Conservation (phyloP, 2,888 invertebrate species). For the Acrobasis repandana region DNA sequence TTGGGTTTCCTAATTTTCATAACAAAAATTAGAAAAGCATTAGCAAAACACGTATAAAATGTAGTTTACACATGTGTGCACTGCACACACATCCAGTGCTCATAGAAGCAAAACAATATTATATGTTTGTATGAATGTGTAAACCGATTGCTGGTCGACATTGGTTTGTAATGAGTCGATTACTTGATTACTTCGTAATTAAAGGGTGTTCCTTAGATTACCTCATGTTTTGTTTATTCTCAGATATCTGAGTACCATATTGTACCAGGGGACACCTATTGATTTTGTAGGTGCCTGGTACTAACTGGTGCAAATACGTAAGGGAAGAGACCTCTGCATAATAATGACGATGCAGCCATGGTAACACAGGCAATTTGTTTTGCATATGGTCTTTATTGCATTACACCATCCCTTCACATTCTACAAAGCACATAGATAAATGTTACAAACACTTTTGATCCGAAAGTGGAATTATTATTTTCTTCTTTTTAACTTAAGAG, state of each 20-base stretch:
- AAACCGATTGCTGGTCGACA: neutral
- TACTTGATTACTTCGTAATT: slow-evolving; percentile 3
- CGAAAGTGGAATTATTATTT: too few species aligned
- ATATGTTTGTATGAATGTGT: neutral
- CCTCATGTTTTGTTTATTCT: slow-evolving; percentile 8
- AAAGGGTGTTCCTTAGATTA: slow-evolving; percentile 18
- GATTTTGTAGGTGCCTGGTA: slow-evolving; percentile 32
- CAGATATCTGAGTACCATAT: neutral
- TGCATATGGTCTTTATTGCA: too few species aligned
- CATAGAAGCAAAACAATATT: neutral
- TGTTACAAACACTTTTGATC: too few species aligned
- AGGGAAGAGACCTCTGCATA: neutral
- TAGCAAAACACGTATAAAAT: neutral
- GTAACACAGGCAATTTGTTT: neutral
- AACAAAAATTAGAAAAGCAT: neutral
- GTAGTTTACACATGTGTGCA: too few species aligned
- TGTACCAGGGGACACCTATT: slow-evolving; percentile 31
- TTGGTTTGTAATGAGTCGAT: slow-evolving; percentile 1
- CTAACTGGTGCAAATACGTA: neutral
- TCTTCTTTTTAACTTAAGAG: too few species aligned
- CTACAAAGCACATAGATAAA: too few species aligned
- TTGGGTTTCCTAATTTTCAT: too few species aligned
- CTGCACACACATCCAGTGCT: neutral
- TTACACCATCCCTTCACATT: too few species aligned
- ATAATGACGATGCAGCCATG: neutral